These are phyloP conservation scores for Epizoanthus scotinus DNA, from an alignment of 92 coral and sea anemone genomes.

Conservation along the genomic window DNA sequence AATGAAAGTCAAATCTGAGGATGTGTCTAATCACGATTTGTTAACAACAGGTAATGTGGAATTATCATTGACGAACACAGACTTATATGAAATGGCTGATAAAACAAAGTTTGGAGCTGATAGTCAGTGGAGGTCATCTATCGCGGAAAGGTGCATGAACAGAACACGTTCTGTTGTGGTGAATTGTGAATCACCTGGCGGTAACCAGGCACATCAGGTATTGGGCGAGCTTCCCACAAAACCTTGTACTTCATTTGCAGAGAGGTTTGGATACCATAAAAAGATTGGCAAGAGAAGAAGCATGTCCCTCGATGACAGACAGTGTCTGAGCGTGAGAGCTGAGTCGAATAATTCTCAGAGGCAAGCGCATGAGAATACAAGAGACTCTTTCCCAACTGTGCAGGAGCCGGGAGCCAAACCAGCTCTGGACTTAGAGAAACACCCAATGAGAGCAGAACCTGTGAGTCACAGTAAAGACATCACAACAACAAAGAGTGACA, in stretches of 20 bases:
- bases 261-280: background rate
- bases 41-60: too few relatives aligned
- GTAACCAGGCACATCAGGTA: too few relatives aligned
- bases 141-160: background rate
- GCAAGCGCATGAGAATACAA: background rate
- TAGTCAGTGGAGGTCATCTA: background rate
- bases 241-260: background rate
- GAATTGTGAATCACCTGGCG: background rate
- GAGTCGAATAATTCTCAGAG: background rate
- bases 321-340: background rate
- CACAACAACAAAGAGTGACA: too few relatives aligned
- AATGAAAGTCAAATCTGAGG: background rate
- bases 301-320: constrained; percentile 31
- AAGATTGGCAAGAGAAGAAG: constrained; percentile 19
- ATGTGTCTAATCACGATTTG: background rate
- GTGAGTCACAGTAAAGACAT: background rate
- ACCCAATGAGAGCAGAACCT: background rate
- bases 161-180: constrained; percentile 14
- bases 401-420: too few relatives aligned
- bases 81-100: background rate
- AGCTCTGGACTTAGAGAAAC: too few relatives aligned
- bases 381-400: background rate
- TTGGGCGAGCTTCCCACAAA: background rate
- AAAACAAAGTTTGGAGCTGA: background rate
- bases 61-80: too few relatives aligned